A percentile compares a stretch with the other conserved stretches of the same genome.
phyloP scores from a whole-genome alignment of 1,140 invertebrate genomes.

The Elymnias hypermnestra region DNA sequence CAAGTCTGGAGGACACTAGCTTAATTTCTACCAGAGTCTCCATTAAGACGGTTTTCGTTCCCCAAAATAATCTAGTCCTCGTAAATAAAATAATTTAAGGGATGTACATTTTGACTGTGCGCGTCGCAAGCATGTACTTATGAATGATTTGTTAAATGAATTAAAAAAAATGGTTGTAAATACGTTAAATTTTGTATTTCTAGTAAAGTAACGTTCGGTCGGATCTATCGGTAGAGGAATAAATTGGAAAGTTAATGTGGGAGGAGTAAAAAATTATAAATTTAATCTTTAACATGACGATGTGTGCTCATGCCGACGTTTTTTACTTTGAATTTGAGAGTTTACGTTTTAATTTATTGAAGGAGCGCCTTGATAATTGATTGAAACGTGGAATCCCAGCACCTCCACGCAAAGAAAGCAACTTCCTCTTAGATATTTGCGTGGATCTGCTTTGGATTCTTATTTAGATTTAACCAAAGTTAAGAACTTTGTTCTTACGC shows the following conservation, averaged over 20 bases:
- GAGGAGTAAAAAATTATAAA: constrained; percentile 49
- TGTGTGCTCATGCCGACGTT: constrained; percentile 42
- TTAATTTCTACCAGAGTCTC: constrained; percentile 18
- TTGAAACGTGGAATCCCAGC: constrained; percentile 50
- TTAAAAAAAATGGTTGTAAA: constrained; percentile 74
- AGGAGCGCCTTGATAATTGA: constrained; percentile 31
- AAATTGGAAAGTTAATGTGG: constrained; percentile 40
- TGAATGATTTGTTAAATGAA: constrained; percentile 65
- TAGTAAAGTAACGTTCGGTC: constrained; percentile 70
- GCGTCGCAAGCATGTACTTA: constrained; percentile 68
- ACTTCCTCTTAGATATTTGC: constrained; percentile 71
- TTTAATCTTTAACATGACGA: constrained; percentile 37
- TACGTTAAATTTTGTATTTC: constrained; percentile 76
- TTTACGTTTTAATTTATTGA: constrained; percentile 31
- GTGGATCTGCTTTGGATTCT: constrained; percentile 65
- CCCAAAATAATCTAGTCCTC: constrained; percentile 63
- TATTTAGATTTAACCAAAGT: constrained; percentile 25
- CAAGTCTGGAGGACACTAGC: no score
- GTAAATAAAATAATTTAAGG: constrained; percentile 51
- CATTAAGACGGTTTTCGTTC: constrained; percentile 34
- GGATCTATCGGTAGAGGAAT: constrained; percentile 56
- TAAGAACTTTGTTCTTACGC: constrained; percentile 17
- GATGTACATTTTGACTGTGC: constrained; percentile 69
- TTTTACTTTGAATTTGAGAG: constrained; percentile 27
- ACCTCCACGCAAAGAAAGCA: constrained; percentile 62